Evolutionary conservation across 2,113 vertebrate genomes (phyloP).

Genomic region (Callithrix jacchus): DNA sequence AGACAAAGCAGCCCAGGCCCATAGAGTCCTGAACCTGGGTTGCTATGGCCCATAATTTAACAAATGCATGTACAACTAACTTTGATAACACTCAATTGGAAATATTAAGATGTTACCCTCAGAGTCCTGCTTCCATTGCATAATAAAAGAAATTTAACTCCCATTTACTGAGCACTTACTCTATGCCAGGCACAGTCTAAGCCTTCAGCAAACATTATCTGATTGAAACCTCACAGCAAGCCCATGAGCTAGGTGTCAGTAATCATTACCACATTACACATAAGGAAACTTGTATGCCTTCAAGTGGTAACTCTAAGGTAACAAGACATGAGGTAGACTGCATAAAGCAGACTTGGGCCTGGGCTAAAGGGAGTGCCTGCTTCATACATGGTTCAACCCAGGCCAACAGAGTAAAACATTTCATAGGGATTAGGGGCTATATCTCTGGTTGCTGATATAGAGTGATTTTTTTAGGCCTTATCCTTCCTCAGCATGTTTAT

Average conservation of each 20-base stretch:
- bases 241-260: not conserved
- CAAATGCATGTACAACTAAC: conserved; percentile 8
- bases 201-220: not conserved
- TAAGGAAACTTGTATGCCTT: not conserved
- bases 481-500: not conserved
- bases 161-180: not conserved
- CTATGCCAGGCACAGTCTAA: not conserved
- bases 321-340: not conserved
- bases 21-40: not conserved
- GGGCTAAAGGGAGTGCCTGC: not conserved
- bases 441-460: not conserved
- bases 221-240: not conserved
- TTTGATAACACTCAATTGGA: conserved; percentile 12
- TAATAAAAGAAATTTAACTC: conserved; percentile 20
- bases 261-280: not conserved
- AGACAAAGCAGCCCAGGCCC: not conserved
- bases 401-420: not conserved
- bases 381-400: not conserved
- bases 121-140: not conserved
- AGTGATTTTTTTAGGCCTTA: not conserved
- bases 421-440: not conserved
- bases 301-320: conserved; percentile 7
- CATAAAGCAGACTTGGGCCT: not conserved
- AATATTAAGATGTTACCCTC: conserved; percentile 18
- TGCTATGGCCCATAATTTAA: not conserved